Evolutionary conservation across 2,888 invertebrate species (phyloP), one percentile per base, ranked within the genome.

Genomic region (Dyspetes luteomarginatus): DNA sequence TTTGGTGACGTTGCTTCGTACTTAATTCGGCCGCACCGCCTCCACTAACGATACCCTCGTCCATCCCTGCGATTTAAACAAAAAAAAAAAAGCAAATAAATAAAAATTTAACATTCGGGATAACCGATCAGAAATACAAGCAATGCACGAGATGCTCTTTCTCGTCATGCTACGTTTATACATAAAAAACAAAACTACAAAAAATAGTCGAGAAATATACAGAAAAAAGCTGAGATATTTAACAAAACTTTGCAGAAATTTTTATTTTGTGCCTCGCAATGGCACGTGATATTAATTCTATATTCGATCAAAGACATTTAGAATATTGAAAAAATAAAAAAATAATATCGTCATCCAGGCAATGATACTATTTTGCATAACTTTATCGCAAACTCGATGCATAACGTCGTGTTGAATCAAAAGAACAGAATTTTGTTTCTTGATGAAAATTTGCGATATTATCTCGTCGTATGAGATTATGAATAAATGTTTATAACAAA

Each of bases 1-100:
- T 95, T 93, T 98, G 98, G 93, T 98, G 98, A 90, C 97, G 95
- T 93, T 98, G 97, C 92, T 97, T 97, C 86, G 96, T 94, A 91
- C 95, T 95, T 89, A 97, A 93, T 88, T 94, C 94, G 93, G 95
- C 95, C 89, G 93, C 93, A 89, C 93, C 94, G 86, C 94, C 94
- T 91, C 93, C 92, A 86, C 93, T 94, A 85, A 87, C 92, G 90
- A 92, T 93, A 43, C 88, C 89, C 78, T 92, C 92, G 30, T 92
- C 92, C 86, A 91, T 89, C 89, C 91, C 91, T 91, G 83, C 17
- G 71, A 95, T 93, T n/a, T n/a, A n/a, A n/a, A n/a, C 80, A 86
- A 91, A 88, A 80, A 72, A 69, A 82, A 83, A 77, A 68, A 80
- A 58, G 77, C 52, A 79, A 79, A 69, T n/a, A n/a, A n/a, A n/a